These are phyloP conservation scores for Tenodera sinensis DNA, from an alignment of 2,888 invertebrate species.

Conservation along the genomic window DNA sequence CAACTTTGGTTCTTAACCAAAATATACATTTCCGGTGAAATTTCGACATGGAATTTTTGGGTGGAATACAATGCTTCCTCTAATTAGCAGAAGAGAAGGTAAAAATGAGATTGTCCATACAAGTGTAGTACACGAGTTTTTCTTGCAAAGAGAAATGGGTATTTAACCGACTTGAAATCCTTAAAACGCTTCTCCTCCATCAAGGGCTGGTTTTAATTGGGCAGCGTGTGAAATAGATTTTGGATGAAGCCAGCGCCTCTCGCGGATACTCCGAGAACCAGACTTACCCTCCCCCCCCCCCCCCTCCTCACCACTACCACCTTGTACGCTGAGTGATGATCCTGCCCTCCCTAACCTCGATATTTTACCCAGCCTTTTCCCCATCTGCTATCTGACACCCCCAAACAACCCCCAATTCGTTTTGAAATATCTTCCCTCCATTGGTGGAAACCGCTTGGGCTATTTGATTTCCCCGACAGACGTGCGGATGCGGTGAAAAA, in stretches of 20 bases:
- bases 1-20: too few species aligned
- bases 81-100: too few species aligned
- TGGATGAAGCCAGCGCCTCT: not conserved
- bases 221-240: too few species aligned
- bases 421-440: not conserved
- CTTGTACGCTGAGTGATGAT: not conserved
- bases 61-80: too few species aligned
- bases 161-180: too few species aligned
- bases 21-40: too few species aligned
- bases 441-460: not conserved
- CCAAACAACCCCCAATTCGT: not conserved
- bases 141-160: too few species aligned
- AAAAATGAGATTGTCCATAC: too few species aligned
- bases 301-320: not conserved
- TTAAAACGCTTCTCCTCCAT: too few species aligned
- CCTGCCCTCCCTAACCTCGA: not conserved
- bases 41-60: too few species aligned
- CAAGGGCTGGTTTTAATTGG: too few species aligned
- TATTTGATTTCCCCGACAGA: not conserved
- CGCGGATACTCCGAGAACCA: not conserved
- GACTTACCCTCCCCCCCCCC: not conserved
- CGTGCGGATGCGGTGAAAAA: not conserved
- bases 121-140: too few species aligned
- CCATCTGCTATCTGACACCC: not conserved
- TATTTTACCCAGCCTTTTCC: not conserved